These are phyloP conservation scores for Sapajus apella DNA, from an alignment of 2,113 vertebrate species.

Conservation along the genomic window DNA sequence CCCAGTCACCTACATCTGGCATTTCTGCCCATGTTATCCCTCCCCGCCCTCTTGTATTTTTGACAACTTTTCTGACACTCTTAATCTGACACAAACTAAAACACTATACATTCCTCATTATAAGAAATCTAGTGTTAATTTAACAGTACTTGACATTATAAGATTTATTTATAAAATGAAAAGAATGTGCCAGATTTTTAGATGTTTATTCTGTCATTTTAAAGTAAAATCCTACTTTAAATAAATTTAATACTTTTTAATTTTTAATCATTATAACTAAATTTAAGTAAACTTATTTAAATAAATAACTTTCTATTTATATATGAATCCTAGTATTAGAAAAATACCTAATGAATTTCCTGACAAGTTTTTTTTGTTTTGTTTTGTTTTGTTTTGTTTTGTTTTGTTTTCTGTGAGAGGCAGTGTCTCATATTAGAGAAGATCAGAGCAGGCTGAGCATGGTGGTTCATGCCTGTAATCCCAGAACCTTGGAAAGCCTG, in stretches of 20 bases:
- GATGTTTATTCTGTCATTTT: background rate
- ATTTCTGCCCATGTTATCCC: too few relatives aligned
- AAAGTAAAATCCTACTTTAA: constrained; percentile 1
- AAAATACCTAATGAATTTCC: background rate
- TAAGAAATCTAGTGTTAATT: background rate
- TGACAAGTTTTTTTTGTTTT: background rate
- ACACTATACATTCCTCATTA: background rate
- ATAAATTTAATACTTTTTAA: background rate
- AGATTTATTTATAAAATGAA: constrained; percentile 11
- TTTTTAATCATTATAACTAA: background rate
- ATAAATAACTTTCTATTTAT: background rate
- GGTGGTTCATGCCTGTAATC: too few relatives aligned
- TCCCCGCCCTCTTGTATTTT: background rate
- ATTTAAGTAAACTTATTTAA: background rate
- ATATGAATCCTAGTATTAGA: background rate
- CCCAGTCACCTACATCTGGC: too few relatives aligned
- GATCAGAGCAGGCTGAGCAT: background rate
- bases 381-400: too few relatives aligned
- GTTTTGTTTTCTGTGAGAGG: background rate
- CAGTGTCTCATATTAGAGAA: background rate
- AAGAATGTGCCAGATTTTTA: background rate
- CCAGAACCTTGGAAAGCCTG: too few relatives aligned
- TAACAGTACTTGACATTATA: background rate
- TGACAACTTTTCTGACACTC: background rate
- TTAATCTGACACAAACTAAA: background rate